These are phyloP conservation scores for Lepidocyrtinus sp. DNA, from an alignment of 2,888 invertebrate genomes.

Conservation along the genomic window DNA sequence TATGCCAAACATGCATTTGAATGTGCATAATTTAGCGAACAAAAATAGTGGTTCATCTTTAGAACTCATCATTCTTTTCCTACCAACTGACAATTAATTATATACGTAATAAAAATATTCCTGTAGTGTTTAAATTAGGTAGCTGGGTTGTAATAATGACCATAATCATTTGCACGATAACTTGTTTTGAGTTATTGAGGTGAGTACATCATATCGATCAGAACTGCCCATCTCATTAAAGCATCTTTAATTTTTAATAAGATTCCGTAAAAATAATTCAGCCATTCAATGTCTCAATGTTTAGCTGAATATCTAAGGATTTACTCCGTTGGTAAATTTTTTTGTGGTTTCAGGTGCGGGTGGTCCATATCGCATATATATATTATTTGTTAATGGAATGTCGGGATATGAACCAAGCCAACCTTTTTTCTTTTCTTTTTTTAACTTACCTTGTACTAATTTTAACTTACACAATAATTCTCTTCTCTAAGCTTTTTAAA, in stretches of 20 bases:
- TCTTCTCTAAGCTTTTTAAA: neutral
- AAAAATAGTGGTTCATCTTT: constrained; percentile 3
- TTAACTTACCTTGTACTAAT: neutral
- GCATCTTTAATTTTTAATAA: constrained; percentile 6
- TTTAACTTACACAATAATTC: neutral
- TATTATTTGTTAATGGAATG: neutral
- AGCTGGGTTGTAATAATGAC: neutral
- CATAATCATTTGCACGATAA: neutral
- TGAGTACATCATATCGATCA: neutral
- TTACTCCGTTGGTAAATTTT: neutral
- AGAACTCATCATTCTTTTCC: neutral
- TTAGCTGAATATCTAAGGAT: neutral
- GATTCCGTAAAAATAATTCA: neutral
- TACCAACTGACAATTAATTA: neutral
- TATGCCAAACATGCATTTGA: constrained; percentile 2
- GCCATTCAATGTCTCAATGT: too few relatives aligned
- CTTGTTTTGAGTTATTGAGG: neutral
- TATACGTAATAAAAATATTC: neutral
- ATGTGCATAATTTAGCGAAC: neutral
- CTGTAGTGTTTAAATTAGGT: neutral
- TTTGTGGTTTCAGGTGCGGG: neutral
- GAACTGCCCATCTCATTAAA: constrained; percentile 2
- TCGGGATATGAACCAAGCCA: neutral
- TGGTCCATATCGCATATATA: neutral
- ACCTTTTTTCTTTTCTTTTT: neutral